Percentiles rank a stretch among this genome's conserved stretches.
phyloP scores from a whole-genome alignment of 2,113 vertebrate species.

The Clarias magur region DNA sequence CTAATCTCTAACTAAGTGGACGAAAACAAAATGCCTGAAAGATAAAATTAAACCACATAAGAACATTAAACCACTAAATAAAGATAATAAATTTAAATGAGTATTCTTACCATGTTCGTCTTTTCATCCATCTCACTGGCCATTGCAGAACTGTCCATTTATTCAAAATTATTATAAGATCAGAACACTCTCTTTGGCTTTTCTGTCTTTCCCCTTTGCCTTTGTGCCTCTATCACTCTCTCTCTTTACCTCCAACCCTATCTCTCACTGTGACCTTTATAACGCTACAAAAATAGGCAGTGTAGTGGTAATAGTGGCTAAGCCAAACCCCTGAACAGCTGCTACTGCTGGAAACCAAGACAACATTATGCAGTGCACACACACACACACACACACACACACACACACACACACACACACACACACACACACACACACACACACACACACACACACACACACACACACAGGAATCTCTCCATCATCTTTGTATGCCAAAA shows the following conservation, averaged over 20 bases:
- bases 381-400: background rate
- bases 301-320: slow-evolving; percentile 64
- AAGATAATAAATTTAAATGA: background rate
- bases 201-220: slow-evolving; percentile 12
- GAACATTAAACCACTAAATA: background rate
- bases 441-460: slow-evolving; percentile 32
- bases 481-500: background rate
- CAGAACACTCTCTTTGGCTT: slow-evolving; percentile 5
- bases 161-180: background rate
- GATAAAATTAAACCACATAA: background rate
- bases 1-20: background rate
- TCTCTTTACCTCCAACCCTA: background rate
- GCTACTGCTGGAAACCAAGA: slow-evolving; percentile 69
- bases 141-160: slow-evolving; percentile 41
- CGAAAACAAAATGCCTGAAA: background rate
- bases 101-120: slow-evolving; percentile 45
- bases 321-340: slow-evolving; percentile 68
- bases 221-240: slow-evolving; percentile 24
- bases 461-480: slow-evolving; percentile 20
- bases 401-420: slow-evolving; percentile 34
- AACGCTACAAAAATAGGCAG: slow-evolving; percentile 73
- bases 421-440: slow-evolving; percentile 1
- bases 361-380: slow-evolving; percentile 30
- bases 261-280: slow-evolving; percentile 76
- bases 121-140: slow-evolving; percentile 53